phyloP scores from a whole-genome alignment of 2,888 invertebrate species.

The Tanypteryx hageni region DNA sequence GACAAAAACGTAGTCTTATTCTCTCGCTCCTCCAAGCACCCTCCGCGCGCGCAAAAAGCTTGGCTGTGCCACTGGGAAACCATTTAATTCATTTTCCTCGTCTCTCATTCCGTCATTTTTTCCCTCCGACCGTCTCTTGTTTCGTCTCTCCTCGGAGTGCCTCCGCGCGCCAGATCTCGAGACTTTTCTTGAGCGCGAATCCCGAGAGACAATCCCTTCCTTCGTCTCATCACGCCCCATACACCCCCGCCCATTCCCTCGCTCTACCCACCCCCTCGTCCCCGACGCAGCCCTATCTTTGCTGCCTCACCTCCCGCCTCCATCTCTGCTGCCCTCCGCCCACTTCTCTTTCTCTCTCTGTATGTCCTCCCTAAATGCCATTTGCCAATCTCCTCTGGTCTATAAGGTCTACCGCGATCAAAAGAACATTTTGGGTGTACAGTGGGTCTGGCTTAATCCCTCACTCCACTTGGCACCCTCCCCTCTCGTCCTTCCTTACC shows the following conservation, averaged over 20 bases:
- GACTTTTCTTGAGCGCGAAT: constrained; percentile 11
- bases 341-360: background rate
- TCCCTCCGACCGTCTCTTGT: constrained; percentile 18
- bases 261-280: background rate
- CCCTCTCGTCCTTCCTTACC: too few relatives aligned
- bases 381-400: too few relatives aligned
- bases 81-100: constrained; percentile 59
- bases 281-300: background rate
- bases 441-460: too few relatives aligned
- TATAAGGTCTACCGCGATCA: too few relatives aligned
- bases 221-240: background rate
- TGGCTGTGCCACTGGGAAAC: background rate
- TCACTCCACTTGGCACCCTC: too few relatives aligned
- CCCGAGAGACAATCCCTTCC: constrained; percentile 4
- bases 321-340: background rate
- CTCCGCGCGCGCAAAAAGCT: constrained; percentile 4
- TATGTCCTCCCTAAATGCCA: background rate
- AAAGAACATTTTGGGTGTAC: too few relatives aligned
- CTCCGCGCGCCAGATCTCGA: constrained; percentile 1
- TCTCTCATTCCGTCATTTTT: background rate
- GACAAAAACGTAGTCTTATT: background rate
- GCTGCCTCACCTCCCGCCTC: background rate
- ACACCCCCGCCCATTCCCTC: background rate
- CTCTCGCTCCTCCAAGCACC: constrained; percentile 25
- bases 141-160: background rate